Percentiles rank a stretch among this genome's conserved stretches.
Conservation (phyloP, 2,113 vertebrate genomes). For the Pelusios castaneus region DNA sequence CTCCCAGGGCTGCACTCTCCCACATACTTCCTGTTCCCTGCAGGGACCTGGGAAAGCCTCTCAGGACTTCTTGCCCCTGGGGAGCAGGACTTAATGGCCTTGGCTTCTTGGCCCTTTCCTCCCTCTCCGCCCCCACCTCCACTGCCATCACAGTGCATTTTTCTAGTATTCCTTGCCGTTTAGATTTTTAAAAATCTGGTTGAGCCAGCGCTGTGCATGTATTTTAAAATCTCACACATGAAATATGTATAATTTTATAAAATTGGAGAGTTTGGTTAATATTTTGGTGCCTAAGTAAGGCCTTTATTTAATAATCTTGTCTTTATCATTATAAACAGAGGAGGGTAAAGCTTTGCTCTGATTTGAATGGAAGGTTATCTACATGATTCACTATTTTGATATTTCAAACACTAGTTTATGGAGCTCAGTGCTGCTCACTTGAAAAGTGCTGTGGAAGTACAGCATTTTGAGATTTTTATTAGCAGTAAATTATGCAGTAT, state of each 20-base stretch:
- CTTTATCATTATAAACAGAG: neutral
- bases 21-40: no score
- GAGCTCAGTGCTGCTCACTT: neutral
- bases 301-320: neutral
- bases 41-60: no score
- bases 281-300: neutral
- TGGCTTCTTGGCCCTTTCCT: neutral
- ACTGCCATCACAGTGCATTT: no score
- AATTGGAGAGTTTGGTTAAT: neutral
- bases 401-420: conserved; percentile 7
- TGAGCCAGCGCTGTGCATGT: neutral
- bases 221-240: neutral
- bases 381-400: neutral
- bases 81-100: neutral
- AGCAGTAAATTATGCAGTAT: neutral
- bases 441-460: neutral
- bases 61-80: no score
- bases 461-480: neutral
- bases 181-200: neutral
- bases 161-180: no score
- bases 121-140: neutral
- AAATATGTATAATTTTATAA: neutral
- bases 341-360: neutral
- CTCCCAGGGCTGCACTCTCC: no score
- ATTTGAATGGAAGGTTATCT: neutral